Conservation (phyloP, 2,797 vertebrate genomes). For the Scarus forsteni region DNA sequence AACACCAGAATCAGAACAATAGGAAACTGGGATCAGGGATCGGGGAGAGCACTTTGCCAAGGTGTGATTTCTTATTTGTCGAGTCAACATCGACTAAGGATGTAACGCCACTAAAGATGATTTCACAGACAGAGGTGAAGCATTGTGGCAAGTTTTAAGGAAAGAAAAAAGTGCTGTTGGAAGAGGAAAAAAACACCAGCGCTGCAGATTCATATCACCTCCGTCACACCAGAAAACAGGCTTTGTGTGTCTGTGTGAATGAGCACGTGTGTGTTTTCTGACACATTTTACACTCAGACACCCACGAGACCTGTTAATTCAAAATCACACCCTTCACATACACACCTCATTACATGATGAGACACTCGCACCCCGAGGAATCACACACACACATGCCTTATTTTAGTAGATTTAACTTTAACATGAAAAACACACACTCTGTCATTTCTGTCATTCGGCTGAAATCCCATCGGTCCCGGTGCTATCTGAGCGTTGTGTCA, state of each 20-base stretch:
- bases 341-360: conserved; percentile 71
- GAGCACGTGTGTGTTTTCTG: conserved; percentile 5
- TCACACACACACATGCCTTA: conserved; percentile 15
- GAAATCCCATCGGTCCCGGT: conserved; percentile 55
- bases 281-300: conserved; percentile 60
- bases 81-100: conserved; percentile 21
- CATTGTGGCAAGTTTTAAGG: conserved; percentile 24
- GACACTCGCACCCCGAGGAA: conserved; percentile 44
- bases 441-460: conserved; percentile 41
- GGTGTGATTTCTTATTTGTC: conserved; percentile 38
- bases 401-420: conserved; percentile 18
- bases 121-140: not conserved
- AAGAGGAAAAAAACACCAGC: conserved; percentile 47
- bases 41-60: not conserved
- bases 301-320: conserved; percentile 67
- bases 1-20: too few relatives aligned
- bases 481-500: conserved; percentile 49
- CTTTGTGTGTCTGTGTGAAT: conserved; percentile 2
- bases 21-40: not conserved
- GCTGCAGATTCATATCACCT: conserved; percentile 41
- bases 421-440: conserved; percentile 46
- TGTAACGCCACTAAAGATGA: conserved; percentile 41
- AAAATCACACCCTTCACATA: conserved; percentile 59
- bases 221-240: conserved; percentile 45
- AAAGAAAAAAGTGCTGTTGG: conserved; percentile 16